phyloP scores from a whole-genome alignment of 64 coral and sea anemone genomes.

The Montipora foliosa region DNA sequence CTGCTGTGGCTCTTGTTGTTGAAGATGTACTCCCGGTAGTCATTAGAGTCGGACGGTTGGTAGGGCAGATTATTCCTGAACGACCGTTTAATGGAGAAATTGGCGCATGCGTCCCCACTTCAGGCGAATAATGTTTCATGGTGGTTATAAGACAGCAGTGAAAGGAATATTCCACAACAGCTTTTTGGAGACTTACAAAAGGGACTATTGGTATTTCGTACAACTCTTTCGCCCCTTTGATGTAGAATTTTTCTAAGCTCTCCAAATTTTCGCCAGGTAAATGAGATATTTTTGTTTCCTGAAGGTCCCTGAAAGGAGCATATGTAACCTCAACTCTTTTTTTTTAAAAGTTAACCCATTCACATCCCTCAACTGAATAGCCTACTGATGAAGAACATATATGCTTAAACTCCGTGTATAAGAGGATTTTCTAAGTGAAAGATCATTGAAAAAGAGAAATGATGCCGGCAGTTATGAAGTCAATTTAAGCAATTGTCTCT shows the following conservation, averaged over 20 bases:
- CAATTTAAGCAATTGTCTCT: no score
- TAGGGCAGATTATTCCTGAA: not conserved
- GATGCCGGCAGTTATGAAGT: no score
- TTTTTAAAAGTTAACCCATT: no score
- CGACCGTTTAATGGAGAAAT: not conserved
- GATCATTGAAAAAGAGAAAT: no score
- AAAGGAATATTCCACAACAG: conserved; percentile 75
- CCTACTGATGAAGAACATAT: no score
- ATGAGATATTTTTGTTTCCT: conserved; percentile 56
- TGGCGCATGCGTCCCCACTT: not conserved
- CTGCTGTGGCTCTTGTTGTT: not conserved
- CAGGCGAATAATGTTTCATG: not conserved
- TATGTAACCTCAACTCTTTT: not conserved
- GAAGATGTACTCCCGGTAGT: not conserved
- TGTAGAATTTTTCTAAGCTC: conserved; percentile 51
- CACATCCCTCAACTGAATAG: no score
- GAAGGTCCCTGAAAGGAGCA: conserved; percentile 62
- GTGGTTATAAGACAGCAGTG: conserved; percentile 81
- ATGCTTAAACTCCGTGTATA: no score
- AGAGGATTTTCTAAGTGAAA: no score
- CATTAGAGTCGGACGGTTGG: not conserved
- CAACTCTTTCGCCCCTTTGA: conserved; percentile 46
- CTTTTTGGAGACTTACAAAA: conserved; percentile 40
- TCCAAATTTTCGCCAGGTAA: conserved; percentile 70
- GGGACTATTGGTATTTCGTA: conserved; percentile 65